Percentiles rank a stretch among this genome's conserved stretches.
phyloP scores from a whole-genome alignment of 2,797 vertebrate genomes.

The Ispidina picta region DNA sequence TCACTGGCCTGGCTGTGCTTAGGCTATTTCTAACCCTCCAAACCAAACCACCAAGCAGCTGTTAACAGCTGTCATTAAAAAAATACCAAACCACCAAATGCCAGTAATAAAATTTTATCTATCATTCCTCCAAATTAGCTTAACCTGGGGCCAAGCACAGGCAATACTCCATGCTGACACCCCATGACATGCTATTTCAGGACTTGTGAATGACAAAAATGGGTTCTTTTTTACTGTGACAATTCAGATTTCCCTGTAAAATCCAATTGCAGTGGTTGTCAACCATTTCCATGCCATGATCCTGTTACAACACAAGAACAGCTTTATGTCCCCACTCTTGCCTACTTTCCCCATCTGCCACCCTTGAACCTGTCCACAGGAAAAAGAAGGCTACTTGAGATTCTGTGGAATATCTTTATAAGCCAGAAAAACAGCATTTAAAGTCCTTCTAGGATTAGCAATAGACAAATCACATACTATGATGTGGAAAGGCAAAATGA shows the following conservation, averaged over 20 bases:
- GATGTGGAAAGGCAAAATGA: neutral
- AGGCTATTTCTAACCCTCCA: neutral
- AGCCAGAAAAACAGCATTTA: neutral
- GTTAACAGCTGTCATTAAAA: conserved; percentile 46
- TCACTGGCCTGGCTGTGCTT: neutral
- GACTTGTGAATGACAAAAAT: conserved; percentile 27
- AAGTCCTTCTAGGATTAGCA: neutral
- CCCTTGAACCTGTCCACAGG: neutral
- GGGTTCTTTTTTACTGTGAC: conserved; percentile 12
- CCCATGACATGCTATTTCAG: conserved; percentile 46
- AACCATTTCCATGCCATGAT: neutral
- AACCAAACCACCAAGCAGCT: conserved; percentile 37
- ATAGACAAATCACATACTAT: neutral
- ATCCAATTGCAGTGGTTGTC: conserved; percentile 21
- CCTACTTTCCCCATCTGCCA: neutral
- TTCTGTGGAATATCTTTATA: neutral
- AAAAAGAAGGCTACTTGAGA: neutral
- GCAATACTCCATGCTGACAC: neutral
- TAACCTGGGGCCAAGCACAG: conserved; percentile 58
- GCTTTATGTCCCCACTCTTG: neutral
- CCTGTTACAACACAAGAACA: conserved; percentile 8
- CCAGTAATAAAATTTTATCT: conserved; percentile 53
- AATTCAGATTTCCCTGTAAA: conserved; percentile 33
- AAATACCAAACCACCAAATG: neutral
- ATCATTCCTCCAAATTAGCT: conserved; percentile 53